A percentile compares a stretch with the other conserved stretches of the same genome.
phyloP scores from a whole-genome alignment of 2,888 invertebrate genomes.

The Drosophila nigritarsus region DNA sequence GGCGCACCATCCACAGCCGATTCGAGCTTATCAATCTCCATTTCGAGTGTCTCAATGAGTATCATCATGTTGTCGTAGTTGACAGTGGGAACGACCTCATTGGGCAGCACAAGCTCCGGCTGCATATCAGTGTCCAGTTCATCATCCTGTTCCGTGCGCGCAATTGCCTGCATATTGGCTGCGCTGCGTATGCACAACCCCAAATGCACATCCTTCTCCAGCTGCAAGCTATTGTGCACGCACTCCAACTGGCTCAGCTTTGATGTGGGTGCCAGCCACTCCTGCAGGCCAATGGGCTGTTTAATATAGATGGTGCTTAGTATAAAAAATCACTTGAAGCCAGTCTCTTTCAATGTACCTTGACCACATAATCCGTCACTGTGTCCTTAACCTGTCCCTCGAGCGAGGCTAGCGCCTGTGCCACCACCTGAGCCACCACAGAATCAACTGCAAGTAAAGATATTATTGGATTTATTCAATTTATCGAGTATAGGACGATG shows the following conservation, averaged over 20 bases:
- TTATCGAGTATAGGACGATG: not conserved
- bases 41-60: slow-evolving; percentile 92
- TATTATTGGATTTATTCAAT: not conserved
- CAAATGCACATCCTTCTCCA: slow-evolving; percentile 94
- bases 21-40: slow-evolving; percentile 91
- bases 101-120: slow-evolving; percentile 92
- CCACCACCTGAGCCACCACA: slow-evolving; percentile 93
- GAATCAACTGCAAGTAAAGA: slow-evolving; percentile 90
- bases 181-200: slow-evolving; percentile 89
- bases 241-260: slow-evolving; percentile 95
- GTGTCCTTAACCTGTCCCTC: slow-evolving; percentile 90
- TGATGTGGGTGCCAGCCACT: slow-evolving; percentile 94
- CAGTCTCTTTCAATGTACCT: slow-evolving; percentile 68
- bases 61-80: slow-evolving; percentile 94
- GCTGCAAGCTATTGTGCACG: slow-evolving; percentile 95
- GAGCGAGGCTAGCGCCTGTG: slow-evolving; percentile 92
- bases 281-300: slow-evolving; percentile 90
- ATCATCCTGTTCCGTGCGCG: slow-evolving; percentile 93
- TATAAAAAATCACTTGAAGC: not conserved
- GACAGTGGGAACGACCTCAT: slow-evolving; percentile 90
- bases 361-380: slow-evolving; percentile 88
- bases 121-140: slow-evolving; percentile 90
- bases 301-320: not conserved
- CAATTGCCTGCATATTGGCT: slow-evolving; percentile 89
- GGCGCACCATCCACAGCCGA: slow-evolving; percentile 88